phyloP scores from a whole-genome alignment of 2,888 invertebrate genomes.

The Poecilobothrus nobilitatus region DNA sequence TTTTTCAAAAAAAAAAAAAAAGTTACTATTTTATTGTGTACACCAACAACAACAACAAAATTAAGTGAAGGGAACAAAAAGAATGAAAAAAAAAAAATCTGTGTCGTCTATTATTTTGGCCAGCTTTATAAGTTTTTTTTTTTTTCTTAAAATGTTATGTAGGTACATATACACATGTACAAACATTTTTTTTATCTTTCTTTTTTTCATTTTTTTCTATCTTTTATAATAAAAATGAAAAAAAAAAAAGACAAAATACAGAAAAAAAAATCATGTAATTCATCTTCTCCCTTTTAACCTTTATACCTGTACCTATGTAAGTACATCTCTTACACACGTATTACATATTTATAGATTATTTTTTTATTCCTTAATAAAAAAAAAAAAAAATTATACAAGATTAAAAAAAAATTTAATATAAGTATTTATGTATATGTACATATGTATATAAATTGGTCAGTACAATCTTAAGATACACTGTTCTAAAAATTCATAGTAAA shows the following conservation, averaged over 20 bases:
- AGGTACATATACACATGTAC: no score
- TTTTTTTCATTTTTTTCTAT: not conserved
- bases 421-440: no score
- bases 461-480: no score
- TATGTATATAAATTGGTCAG: no score
- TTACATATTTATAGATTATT: not conserved
- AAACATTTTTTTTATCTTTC: not conserved
- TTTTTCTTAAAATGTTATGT: not conserved
- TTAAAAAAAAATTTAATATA: no score
- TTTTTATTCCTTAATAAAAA: not conserved
- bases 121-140: not conserved
- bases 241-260: no score
- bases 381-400: no score
- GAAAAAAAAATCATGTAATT: not conserved
- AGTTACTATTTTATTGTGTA: not conserved
- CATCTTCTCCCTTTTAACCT: slow-evolving; percentile 3
- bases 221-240: not conserved
- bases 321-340: not conserved
- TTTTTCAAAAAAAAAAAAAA: not conserved
- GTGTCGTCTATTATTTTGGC: slow-evolving; percentile 3
- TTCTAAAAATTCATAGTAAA: no score
- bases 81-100: not conserved
- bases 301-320: slow-evolving; percentile 3
- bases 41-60: no score
- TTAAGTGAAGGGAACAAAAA: no score